phyloP scores from a whole-genome alignment of 1,140 invertebrate species.

The Linepithema humile region DNA sequence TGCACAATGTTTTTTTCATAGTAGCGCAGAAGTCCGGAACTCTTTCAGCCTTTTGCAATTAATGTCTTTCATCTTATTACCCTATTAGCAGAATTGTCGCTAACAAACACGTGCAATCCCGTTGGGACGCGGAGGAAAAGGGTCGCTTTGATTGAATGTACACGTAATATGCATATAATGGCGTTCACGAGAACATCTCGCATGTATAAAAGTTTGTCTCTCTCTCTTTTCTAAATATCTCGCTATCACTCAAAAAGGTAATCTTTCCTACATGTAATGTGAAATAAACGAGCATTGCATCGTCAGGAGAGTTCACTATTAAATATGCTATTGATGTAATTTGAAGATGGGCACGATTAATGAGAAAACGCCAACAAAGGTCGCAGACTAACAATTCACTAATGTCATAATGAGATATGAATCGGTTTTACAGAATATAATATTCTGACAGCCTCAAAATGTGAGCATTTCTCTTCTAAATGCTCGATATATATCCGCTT shows the following conservation, averaged over 20 bases:
- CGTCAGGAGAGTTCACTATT: neutral
- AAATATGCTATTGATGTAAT: neutral
- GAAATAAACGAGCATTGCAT: neutral
- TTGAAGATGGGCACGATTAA: neutral
- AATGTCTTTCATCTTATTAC: slow-evolving; percentile 37
- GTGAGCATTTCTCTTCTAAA: slow-evolving; percentile 5
- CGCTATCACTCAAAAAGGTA: slow-evolving; percentile 18
- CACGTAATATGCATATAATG: slow-evolving; percentile 36
- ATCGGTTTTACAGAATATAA: neutral
- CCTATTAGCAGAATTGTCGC: neutral
- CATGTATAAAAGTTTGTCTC: slow-evolving; percentile 56
- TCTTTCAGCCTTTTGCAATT: neutral
- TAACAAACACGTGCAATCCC: neutral
- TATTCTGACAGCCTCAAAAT: neutral
- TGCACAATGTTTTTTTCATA: too few species aligned
- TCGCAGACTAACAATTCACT: neutral
- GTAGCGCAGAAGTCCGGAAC: too few species aligned
- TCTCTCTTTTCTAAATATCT: slow-evolving; percentile 10
- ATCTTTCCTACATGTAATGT: neutral
- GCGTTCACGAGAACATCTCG: slow-evolving; percentile 45
- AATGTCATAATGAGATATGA: slow-evolving; percentile 34
- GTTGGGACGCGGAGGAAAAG: neutral
- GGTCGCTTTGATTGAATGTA: slow-evolving; percentile 47
- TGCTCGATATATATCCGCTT: neutral
- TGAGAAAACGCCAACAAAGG: neutral